A percentile compares a stretch with the other conserved stretches of the same genome.
Evolutionary conservation across 2,113 vertebrate genomes (phyloP).

Genomic region (Panthera leo): DNA sequence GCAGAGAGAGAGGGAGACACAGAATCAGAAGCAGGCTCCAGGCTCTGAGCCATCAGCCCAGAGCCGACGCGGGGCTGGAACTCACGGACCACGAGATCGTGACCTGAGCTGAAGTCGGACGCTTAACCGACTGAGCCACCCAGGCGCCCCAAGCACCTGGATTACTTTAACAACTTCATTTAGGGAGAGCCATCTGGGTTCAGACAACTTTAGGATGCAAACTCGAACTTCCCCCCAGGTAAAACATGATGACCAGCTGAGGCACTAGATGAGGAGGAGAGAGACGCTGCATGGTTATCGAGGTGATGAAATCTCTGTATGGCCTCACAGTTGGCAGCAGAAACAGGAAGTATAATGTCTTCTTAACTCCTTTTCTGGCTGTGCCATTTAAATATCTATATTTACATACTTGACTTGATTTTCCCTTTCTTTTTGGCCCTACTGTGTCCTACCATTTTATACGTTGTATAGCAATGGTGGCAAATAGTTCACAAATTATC

Average conservation of each 20-base stretch:
- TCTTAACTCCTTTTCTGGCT: background rate
- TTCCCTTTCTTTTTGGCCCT: background rate
- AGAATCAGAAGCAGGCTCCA: too few species aligned
- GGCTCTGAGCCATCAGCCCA: too few species aligned
- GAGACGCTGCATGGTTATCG: background rate
- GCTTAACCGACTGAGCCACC: too few species aligned
- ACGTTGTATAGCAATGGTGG: background rate
- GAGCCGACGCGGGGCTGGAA: too few species aligned
- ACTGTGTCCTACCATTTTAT: background rate
- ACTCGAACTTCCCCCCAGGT: background rate
- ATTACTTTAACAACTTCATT: background rate
- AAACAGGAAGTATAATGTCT: background rate
- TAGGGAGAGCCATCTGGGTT: background rate
- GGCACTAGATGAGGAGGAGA: background rate
- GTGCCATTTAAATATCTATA: background rate
- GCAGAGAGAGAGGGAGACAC: too few species aligned
- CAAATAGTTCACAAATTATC: background rate
- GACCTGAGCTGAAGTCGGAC: too few species aligned
- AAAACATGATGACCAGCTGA: background rate
- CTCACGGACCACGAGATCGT: accelerated
- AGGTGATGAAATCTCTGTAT: background rate
- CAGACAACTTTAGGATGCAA: background rate
- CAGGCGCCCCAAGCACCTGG: background rate
- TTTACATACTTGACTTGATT: background rate
- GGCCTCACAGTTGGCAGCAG: background rate